Evolutionary conservation across 1,140 invertebrate genomes (phyloP).

Genomic region (Calliphora vicina): DNA sequence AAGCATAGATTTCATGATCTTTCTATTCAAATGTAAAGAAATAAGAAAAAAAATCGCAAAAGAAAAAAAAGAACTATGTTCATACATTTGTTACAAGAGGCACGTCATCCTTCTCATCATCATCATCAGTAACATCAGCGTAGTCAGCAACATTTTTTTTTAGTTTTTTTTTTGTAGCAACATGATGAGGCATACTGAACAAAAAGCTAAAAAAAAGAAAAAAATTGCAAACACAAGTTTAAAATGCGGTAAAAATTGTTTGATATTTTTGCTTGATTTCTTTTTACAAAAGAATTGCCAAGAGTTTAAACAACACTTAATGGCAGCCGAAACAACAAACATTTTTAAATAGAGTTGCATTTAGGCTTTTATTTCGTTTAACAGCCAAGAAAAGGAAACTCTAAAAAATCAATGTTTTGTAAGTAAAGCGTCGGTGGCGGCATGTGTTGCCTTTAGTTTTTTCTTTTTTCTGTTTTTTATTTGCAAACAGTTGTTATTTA

Average conservation of each 20-base stretch:
- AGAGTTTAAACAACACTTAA: slow-evolving; percentile 22
- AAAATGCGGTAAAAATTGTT: slow-evolving; percentile 11
- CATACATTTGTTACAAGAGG: not conserved
- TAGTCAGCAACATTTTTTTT: not conserved
- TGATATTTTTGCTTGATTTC: slow-evolving; percentile 34
- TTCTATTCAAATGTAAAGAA: not conserved
- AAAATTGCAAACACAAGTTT: not conserved
- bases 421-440: slow-evolving; percentile 23
- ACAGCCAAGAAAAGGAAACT: not conserved
- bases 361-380: slow-evolving; percentile 14
- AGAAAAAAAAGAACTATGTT: not conserved
- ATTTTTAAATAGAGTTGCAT: slow-evolving; percentile 31
- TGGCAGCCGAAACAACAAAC: not conserved
- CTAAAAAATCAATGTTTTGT: slow-evolving; percentile 6
- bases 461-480: no score
- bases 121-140: not conserved
- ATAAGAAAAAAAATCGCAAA: not conserved
- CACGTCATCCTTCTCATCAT: not conserved
- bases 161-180: not conserved
- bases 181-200: slow-evolving; percentile 2
- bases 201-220: not conserved
- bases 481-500: not conserved
- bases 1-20: slow-evolving; percentile 19
- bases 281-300: slow-evolving; percentile 5
- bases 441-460: not conserved